Percentiles rank a stretch among this genome's conserved stretches.
Conservation (phyloP, 2,797 vertebrate genomes). For the Ptychobarbus kaznakovi region DNA sequence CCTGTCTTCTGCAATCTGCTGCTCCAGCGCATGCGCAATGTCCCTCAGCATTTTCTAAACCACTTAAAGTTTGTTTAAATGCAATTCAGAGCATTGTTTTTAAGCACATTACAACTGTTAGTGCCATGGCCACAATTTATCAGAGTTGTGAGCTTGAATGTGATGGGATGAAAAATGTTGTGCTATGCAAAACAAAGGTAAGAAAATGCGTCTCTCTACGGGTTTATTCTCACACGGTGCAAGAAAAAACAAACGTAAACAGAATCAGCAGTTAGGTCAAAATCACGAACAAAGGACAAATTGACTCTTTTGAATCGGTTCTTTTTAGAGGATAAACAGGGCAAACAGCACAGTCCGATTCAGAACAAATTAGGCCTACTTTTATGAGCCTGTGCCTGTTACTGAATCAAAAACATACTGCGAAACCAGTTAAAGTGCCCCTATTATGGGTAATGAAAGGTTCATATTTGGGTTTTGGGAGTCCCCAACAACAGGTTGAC, state of each 20-base stretch:
- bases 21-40: neutral
- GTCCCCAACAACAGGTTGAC: too few relatives aligned
- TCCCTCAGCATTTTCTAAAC: neutral
- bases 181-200: neutral
- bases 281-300: neutral
- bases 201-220: neutral
- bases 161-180: neutral
- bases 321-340: neutral
- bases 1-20: neutral
- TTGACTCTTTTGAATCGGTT: neutral
- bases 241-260: neutral
- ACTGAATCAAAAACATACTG: neutral
- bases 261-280: neutral
- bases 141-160: too few relatives aligned
- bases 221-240: neutral
- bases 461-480: too few relatives aligned
- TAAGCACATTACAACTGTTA: neutral
- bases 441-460: too few relatives aligned
- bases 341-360: neutral
- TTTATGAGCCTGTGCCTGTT: neutral
- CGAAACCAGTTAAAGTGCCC: neutral
- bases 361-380: neutral
- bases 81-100: too few relatives aligned
- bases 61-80: neutral
- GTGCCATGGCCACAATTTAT: neutral